Base-by-base conservation (phyloP, 2,888 invertebrate species). In the Cephus runcator region DNA sequence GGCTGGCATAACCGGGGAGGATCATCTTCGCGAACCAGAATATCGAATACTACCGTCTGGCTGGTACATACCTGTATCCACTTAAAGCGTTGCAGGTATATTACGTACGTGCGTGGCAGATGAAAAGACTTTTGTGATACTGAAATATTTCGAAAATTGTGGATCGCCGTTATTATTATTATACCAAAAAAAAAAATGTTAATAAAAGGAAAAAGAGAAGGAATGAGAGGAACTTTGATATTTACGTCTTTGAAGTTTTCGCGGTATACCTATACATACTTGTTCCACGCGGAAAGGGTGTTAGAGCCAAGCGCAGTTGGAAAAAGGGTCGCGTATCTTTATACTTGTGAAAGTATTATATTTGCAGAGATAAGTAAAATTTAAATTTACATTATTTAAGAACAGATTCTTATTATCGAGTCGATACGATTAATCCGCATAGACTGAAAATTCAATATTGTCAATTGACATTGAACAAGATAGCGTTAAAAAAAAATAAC, bases 181-280 rank as follows among this genome's bases (percentile, higher is more conserved):
- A 88, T 87, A 83, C 86, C n/a, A n/a, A n/a, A n/a, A 85, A 85
- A 87, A 88, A 87, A 87, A 88, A 88, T 87, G 87, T 88, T 88
- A 88, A 87, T 86, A 87, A 85, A 86, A 83, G 81, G 85, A 82
- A 85, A 86, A 85, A 84, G 84, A 84, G 85, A 87, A 87, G 87
- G 88, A 87, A 88, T 85, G 85, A 87, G 85, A 23, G 56, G 23
- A 23, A 56, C 15, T 23, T 56, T 56, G 9, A 56, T 23, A 56
- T 56, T 56, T 56, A 23, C 23, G 56, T 15, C 56, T 56, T 23
- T 56, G 56, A 56, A 56, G 56, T 56, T 23, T 56, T 56, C 9
- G 15, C 15, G 23, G 15, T 23, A 56, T 56, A 56, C 56, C 6
- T 23, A 1, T 35, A 35, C 35, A 12, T 4, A 12, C 35, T 12